Base-by-base conservation (phyloP, 53 echinoderm and acorn worm genomes). In the Crossaster papposus region DNA sequence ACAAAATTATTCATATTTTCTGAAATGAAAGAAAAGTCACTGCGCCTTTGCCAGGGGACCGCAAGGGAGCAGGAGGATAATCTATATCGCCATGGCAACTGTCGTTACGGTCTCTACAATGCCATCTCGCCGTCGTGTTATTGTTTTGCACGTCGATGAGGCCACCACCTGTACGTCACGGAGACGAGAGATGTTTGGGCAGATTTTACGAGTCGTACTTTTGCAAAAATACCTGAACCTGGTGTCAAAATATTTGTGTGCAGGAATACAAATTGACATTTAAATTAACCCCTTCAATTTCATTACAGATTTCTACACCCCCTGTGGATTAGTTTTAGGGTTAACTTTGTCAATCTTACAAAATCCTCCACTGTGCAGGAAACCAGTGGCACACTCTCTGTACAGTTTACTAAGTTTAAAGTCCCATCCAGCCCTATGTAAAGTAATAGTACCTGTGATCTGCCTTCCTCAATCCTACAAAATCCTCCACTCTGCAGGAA, bases 1-100 rank as follows among this genome's bases (percentile, higher is more conserved):
- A 28, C 24, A 68, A 68, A 68, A 68, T 68, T 68, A 68, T 68
- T 68, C 68, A 68, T 68, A 68, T 68, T 28, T 68, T 23, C 68
- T 26, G 6, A 68, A 24, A 26, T 68, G 68, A 68, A 68, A 68
- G 68, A 18, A 68, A 68, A 68, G 68, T 68, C 68, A 68, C 24
- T 6, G 28, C 9, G 68, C 68, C 68, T 68, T 68, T 68, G 28
- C 5, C 68, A 68, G 28, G 75, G 36, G 33, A 74, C 13, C 36
- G 75, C 34, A 36, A 34, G 72, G 36, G 75, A 35, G 71, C 53
- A 64, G 64, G 64, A 74, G n/a, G 36, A 75, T 76, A 87, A 87
- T 87, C 87, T 28, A 87, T 87, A 87, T 58, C 36, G 87, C 37
- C 87, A 87, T 77, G 87, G 64, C 87, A 87, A 87, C 87, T 76